A percentile compares a stretch with the other conserved stretches of the same genome.
phyloP scores from a whole-genome alignment of 2,888 invertebrate genomes.

The Tetramorium bicarinatum region DNA sequence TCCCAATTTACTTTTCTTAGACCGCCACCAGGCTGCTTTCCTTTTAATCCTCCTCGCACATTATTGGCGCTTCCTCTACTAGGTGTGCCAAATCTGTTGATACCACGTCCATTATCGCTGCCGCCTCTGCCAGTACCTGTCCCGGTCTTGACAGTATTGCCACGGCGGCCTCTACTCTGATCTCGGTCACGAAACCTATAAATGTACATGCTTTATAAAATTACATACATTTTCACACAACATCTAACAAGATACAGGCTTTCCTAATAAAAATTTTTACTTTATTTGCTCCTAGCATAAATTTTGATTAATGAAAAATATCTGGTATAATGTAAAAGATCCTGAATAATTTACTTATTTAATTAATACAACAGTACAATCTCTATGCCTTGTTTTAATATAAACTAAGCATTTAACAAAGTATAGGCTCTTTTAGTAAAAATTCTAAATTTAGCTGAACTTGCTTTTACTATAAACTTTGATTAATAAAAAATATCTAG shows the following conservation, averaged over 20 bases:
- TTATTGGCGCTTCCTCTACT: conserved; percentile 74
- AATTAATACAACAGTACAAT: background rate
- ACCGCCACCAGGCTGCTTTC: conserved; percentile 85
- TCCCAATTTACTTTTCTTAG: conserved; percentile 89
- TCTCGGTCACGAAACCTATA: conserved; percentile 82
- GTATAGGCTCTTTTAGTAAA: background rate
- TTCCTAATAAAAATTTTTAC: background rate
- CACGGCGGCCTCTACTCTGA: conserved; percentile 78
- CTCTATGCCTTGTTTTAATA: background rate
- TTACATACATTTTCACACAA: background rate
- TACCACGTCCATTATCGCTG: conserved; percentile 84
- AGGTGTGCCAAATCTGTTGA: conserved; percentile 66
- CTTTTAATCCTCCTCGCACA: conserved; percentile 75
- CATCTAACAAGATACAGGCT: background rate
- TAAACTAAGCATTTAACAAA: conserved; percentile 6
- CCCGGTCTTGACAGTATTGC: conserved; percentile 68
- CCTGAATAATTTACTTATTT: background rate
- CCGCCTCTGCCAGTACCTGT: conserved; percentile 69
- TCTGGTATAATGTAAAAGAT: background rate
- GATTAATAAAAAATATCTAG: background rate
- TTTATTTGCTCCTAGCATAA: background rate
- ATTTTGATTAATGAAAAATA: background rate
- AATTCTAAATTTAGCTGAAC: background rate
- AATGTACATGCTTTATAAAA: background rate
- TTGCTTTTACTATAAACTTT: background rate